Percentiles rank a stretch among this genome's conserved stretches.
Conservation (phyloP, 1,140 invertebrate species). For the Manduca sexta region DNA sequence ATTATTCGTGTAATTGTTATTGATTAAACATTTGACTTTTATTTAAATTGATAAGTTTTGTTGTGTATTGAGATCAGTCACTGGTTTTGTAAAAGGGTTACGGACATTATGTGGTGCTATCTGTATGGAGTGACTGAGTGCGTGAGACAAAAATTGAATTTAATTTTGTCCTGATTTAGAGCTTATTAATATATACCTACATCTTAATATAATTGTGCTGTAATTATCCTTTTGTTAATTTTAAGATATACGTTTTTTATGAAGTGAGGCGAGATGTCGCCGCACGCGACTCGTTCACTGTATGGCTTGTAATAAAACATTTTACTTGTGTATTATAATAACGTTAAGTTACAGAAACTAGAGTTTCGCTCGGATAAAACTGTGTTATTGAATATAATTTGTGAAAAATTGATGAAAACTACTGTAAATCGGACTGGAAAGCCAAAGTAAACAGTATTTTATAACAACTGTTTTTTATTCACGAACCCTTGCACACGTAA, state of each 20-base stretch:
- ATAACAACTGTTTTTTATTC: slow-evolving; percentile 41
- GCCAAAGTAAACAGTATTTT: slow-evolving; percentile 73
- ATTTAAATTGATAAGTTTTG: neutral
- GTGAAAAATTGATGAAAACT: slow-evolving; percentile 61
- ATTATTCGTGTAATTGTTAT: slow-evolving; percentile 8
- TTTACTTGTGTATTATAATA: slow-evolving; percentile 53
- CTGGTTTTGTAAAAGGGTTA: slow-evolving; percentile 44
- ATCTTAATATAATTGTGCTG: slow-evolving; percentile 60
- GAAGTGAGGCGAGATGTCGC: slow-evolving; percentile 32
- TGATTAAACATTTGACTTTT: slow-evolving; percentile 2
- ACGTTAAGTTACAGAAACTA: slow-evolving; percentile 40
- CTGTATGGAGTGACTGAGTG: slow-evolving; percentile 53
- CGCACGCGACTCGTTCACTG: slow-evolving; percentile 11
- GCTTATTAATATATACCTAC: slow-evolving; percentile 67
- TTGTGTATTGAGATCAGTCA: slow-evolving; percentile 30
- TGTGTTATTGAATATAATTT: slow-evolving; percentile 64
- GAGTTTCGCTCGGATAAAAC: slow-evolving; percentile 55
- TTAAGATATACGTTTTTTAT: slow-evolving; percentile 54
- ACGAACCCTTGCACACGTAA: neutral
- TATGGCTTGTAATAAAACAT: slow-evolving; percentile 39
- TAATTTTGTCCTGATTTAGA: slow-evolving; percentile 67
- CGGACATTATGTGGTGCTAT: slow-evolving; percentile 63
- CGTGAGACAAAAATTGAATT: slow-evolving; percentile 54
- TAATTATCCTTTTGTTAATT: slow-evolving; percentile 64
- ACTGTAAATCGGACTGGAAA: slow-evolving; percentile 69